Conservation (phyloP, 2,113 vertebrate genomes). For the pig (Sus scrofa) region T2T-Sscrofa CM000819.6:9522501-9523000, state of each 20-base stretch:
- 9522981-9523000: neutral
- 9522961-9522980: neutral
- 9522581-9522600: slow-evolving; percentile 68
- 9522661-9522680: slow-evolving; percentile 64
- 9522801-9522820: slow-evolving; percentile 48
- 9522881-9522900: neutral
- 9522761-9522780: slow-evolving; percentile 64
- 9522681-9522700: slow-evolving; percentile 69
- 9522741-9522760: slow-evolving; percentile 66
- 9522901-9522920: neutral
- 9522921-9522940: neutral
- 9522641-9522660: slow-evolving; percentile 69
- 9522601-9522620: slow-evolving; percentile 61
- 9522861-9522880: neutral
- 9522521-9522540: slow-evolving; percentile 61
- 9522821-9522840: slow-evolving; percentile 32
- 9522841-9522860: neutral
- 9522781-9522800: slow-evolving; percentile 63
- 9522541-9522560: slow-evolving; percentile 70
- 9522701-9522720: slow-evolving; percentile 74
- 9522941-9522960: neutral
- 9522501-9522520: slow-evolving; percentile 63
- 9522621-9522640: slow-evolving; percentile 46
- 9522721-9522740: slow-evolving; percentile 74
- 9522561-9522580: slow-evolving; percentile 76